Conservation (phyloP, 2,113 vertebrate species). For the Colius striatus region DNA sequence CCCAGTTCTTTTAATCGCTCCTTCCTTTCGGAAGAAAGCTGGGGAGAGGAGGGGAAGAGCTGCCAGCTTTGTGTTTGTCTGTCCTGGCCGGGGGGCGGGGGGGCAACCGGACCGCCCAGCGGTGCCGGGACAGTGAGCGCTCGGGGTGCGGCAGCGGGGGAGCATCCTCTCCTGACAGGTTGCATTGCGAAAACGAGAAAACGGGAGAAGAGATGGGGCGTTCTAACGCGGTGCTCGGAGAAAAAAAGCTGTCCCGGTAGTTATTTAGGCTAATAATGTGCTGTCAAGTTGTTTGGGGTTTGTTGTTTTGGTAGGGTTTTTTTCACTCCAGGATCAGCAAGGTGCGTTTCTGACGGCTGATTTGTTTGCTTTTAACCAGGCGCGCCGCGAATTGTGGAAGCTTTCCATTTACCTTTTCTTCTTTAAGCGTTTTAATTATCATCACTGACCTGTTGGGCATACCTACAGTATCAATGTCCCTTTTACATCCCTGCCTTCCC, state of each 20-base stretch:
- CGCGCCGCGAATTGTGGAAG: constrained; percentile 20
- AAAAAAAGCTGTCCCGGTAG: background rate
- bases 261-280: constrained; percentile 10
- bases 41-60: background rate
- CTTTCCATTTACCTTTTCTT: constrained; percentile 42
- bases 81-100: background rate
- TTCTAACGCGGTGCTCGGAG: background rate
- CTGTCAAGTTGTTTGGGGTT: background rate
- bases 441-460: constrained; percentile 62
- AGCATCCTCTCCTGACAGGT: background rate
- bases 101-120: background rate
- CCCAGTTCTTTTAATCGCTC: background rate
- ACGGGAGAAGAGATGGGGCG: background rate
- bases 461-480: constrained; percentile 59
- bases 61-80: background rate
- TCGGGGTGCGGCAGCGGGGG: background rate
- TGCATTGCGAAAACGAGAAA: background rate
- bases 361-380: constrained; percentile 24
- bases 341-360: background rate
- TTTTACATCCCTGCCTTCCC: constrained; percentile 28
- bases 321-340: background rate
- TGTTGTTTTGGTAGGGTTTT: background rate
- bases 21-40: background rate
- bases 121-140: background rate
- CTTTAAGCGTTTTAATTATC: constrained; percentile 52